phyloP scores from a whole-genome alignment of 1,140 invertebrate genomes.

The Drosophila ohnishii region DNA sequence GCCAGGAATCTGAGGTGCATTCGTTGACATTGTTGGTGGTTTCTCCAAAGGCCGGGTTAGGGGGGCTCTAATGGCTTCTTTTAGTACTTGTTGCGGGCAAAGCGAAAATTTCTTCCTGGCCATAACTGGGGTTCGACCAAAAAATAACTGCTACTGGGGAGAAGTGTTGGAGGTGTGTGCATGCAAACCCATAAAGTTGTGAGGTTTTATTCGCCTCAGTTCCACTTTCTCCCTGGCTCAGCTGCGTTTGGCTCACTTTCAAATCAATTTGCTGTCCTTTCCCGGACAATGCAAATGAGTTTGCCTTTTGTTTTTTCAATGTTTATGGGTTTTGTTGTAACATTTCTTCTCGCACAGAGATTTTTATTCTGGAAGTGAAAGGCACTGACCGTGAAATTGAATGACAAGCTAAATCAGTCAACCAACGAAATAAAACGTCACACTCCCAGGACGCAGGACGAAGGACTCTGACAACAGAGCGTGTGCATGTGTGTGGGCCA shows the following conservation, averaged over 20 bases:
- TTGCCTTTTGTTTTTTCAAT: slow-evolving; percentile 19
- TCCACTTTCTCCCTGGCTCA: slow-evolving; percentile 29
- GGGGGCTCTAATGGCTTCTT: slow-evolving; percentile 12
- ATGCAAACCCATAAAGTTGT: not conserved
- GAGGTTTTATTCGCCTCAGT: slow-evolving; percentile 1
- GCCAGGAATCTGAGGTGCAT: not conserved
- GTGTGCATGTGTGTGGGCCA: slow-evolving; percentile 45
- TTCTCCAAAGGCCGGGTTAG: not conserved
- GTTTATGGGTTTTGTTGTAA: slow-evolving; percentile 19
- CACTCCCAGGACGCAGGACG: slow-evolving; percentile 32
- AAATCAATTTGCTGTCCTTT: slow-evolving; percentile 64
- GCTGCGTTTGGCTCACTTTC: slow-evolving; percentile 52
- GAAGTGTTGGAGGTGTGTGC: not conserved
- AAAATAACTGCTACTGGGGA: slow-evolving; percentile 14
- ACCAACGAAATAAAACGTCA: slow-evolving; percentile 74
- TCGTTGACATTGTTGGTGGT: slow-evolving; percentile 32
- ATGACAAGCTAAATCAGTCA: slow-evolving; percentile 78
- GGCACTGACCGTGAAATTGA: slow-evolving; percentile 78
- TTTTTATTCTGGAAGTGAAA: slow-evolving; percentile 51
- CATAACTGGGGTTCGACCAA: not conserved
- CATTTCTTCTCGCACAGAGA: slow-evolving; percentile 41
- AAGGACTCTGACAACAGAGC: not conserved
- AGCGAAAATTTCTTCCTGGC: not conserved
- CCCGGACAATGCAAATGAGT: slow-evolving; percentile 56
- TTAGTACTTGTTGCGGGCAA: slow-evolving; percentile 15